phyloP scores from a whole-genome alignment of 2,797 vertebrate species.

The Leptatherina wallacei region DNA sequence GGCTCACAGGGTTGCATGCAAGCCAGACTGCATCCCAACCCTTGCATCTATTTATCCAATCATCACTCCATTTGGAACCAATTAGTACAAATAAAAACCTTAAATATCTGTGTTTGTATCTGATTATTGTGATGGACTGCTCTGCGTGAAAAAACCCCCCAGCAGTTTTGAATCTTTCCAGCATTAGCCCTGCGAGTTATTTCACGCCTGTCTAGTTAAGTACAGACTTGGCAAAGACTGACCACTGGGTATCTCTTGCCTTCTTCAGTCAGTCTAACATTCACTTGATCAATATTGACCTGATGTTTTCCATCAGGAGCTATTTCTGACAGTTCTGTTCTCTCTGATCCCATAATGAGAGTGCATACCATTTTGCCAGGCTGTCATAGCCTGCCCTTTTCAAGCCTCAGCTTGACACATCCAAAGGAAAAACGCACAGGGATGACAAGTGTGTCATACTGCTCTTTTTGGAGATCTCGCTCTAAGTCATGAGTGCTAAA shows the following conservation, averaged over 20 bases:
- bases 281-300: constrained; percentile 26
- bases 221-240: constrained; percentile 27
- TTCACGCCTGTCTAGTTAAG: constrained; percentile 51
- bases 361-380: constrained; percentile 35
- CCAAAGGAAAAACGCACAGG: constrained; percentile 2
- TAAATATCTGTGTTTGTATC: constrained; percentile 19
- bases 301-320: constrained; percentile 33
- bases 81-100: constrained; percentile 8
- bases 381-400: constrained; percentile 57
- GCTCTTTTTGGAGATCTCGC: background rate
- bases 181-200: constrained; percentile 39
- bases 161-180: constrained; percentile 16
- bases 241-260: constrained; percentile 10
- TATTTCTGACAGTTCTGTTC: constrained; percentile 52
- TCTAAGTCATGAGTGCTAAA: background rate
- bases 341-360: constrained; percentile 45
- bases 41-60: constrained; percentile 11
- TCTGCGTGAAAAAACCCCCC: constrained; percentile 5
- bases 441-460: constrained; percentile 3
- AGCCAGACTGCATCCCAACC: constrained; percentile 39
- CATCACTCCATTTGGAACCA: constrained; percentile 15
- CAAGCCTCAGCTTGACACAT: constrained; percentile 42
- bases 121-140: constrained; percentile 21
- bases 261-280: constrained; percentile 32
- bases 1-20: constrained; percentile 39